A percentile compares a stretch with the other conserved stretches of the same genome.
These are phyloP conservation scores for Drosophila picticornis DNA, from an alignment of 2,888 invertebrate genomes.

Conservation along the genomic window DNA sequence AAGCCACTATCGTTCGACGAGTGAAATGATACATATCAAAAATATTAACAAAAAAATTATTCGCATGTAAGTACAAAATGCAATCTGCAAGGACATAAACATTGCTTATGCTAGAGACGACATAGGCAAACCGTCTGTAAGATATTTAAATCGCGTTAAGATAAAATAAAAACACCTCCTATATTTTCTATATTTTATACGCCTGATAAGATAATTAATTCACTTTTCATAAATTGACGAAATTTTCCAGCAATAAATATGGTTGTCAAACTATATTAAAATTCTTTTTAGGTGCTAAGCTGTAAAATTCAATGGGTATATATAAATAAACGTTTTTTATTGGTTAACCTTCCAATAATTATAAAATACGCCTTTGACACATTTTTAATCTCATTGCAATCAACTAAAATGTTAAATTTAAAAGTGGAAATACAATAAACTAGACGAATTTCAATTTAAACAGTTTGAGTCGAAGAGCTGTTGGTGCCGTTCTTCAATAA, in stretches of 20 bases:
- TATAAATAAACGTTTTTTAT: neutral
- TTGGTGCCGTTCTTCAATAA: neutral
- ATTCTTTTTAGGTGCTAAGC: neutral
- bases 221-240: neutral
- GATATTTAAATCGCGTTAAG: no score
- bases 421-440: constrained; percentile 20
- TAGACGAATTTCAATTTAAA: no score
- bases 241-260: neutral
- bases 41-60: neutral
- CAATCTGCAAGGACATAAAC: neutral
- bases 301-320: neutral
- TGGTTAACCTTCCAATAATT: neutral
- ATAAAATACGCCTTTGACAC: constrained; percentile 8
- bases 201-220: neutral
- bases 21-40: neutral
- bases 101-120: neutral
- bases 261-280: neutral
- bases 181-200: neutral
- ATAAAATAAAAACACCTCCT: no score
- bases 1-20: no score
- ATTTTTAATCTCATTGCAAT: constrained; percentile 36
- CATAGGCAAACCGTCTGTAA: neutral
- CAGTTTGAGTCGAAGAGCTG: neutral
- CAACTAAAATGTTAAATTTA: constrained; percentile 26
- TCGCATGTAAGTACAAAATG: neutral